Evolutionary conservation across 2,797 vertebrate species (phyloP).

Genomic region (Bradypodion ventrale): DNA sequence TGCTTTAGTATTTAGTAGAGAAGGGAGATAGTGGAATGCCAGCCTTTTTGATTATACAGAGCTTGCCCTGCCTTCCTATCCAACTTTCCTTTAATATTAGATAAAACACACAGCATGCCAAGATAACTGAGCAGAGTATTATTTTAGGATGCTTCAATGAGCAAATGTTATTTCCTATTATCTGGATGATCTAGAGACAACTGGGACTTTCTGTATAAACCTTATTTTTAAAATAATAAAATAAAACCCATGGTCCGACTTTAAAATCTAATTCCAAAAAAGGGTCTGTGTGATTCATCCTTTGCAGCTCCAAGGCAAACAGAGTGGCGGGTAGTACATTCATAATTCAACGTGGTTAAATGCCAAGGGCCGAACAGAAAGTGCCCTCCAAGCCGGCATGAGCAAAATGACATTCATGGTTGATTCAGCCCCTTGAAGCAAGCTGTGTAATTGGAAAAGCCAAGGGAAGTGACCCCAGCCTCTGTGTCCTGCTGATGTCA

Average conservation of each 20-base stretch:
- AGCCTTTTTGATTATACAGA: slow-evolving; percentile 52
- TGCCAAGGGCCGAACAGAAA: slow-evolving; percentile 69
- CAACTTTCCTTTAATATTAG: slow-evolving; percentile 62
- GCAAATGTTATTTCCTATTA: slow-evolving; percentile 60
- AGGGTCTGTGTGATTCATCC: slow-evolving; percentile 65
- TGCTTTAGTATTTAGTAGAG: slow-evolving; percentile 23
- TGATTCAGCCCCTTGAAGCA: slow-evolving; percentile 75
- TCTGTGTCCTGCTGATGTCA: slow-evolving; percentile 73
- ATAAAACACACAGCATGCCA: slow-evolving; percentile 50
- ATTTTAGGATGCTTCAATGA: slow-evolving; percentile 34
- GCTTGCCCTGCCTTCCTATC: slow-evolving; percentile 15
- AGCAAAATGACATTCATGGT: slow-evolving; percentile 77
- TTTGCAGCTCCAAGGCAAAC: slow-evolving; percentile 73
- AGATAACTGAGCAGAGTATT: slow-evolving; percentile 41
- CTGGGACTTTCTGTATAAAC: slow-evolving; percentile 58
- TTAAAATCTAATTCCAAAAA: slow-evolving; percentile 67
- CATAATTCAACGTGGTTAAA: slow-evolving; percentile 80
- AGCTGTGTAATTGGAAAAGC: slow-evolving; percentile 77
- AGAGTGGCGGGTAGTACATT: slow-evolving; percentile 73
- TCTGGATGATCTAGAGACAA: slow-evolving; percentile 49
- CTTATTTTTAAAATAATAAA: slow-evolving; percentile 39
- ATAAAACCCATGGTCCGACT: slow-evolving; percentile 33
- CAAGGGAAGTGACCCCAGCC: slow-evolving; percentile 69
- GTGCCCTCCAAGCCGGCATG: slow-evolving; percentile 52
- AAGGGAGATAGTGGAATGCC: slow-evolving; percentile 15